Evolutionary conservation across 2,113 vertebrate species (phyloP).

Genomic region (Pogonocichla stellata): DNA sequence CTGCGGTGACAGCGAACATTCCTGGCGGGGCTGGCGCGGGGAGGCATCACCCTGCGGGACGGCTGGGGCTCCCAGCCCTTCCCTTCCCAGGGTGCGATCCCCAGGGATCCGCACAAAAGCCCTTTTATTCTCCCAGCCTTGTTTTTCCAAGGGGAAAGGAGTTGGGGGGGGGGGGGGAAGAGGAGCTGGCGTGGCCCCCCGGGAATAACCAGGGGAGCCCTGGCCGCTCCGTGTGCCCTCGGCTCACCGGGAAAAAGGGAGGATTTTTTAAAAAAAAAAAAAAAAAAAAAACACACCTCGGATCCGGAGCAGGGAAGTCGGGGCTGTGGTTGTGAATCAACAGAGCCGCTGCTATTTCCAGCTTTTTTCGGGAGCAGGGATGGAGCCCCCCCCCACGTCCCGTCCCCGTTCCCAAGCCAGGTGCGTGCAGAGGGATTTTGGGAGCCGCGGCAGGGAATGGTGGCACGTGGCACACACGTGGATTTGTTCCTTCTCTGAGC

Average conservation of each 20-base stretch:
- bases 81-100: not conserved
- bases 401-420: not conserved
- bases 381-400: too few relatives aligned
- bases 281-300: not conserved
- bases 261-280: not conserved
- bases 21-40: slow-evolving; percentile 76
- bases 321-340: slow-evolving; percentile 22
- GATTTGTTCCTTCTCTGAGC: not conserved
- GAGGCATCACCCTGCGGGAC: slow-evolving; percentile 80
- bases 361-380: not conserved
- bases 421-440: fast-evolving
- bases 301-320: not conserved
- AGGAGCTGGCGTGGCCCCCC: not conserved
- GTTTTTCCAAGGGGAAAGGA: not conserved
- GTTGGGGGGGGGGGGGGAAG: not conserved
- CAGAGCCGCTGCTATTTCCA: slow-evolving; percentile 41
- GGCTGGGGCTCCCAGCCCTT: slow-evolving; percentile 80
- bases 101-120: slow-evolving; percentile 18
- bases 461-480: not conserved
- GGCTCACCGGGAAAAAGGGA: not conserved
- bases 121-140: not conserved
- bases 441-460: not conserved
- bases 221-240: not conserved
- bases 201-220: not conserved
- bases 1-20: slow-evolving; percentile 92